phyloP scores from a whole-genome alignment of 1,140 invertebrate genomes.

The Solenopsis invicta region DNA sequence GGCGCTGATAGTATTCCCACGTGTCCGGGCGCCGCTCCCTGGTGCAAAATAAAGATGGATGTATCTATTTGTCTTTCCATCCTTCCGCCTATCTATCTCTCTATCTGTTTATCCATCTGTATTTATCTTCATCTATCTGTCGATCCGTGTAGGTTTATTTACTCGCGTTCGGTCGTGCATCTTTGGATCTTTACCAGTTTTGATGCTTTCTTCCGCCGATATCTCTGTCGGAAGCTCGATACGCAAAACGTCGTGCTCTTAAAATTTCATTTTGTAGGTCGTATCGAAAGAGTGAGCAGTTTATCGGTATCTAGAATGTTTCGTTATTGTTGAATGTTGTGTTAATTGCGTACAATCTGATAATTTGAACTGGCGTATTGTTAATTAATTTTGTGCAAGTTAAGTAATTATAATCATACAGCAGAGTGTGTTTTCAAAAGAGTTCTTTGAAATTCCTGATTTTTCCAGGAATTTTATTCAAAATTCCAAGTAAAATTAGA shows the following conservation, averaged over 20 bases:
- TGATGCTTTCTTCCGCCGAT: slow-evolving; percentile 28
- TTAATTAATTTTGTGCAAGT: slow-evolving; percentile 6
- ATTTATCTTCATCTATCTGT: slow-evolving; percentile 63
- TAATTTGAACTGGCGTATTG: background rate
- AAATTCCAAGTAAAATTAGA: too few relatives aligned
- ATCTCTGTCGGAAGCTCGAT: background rate
- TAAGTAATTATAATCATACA: background rate
- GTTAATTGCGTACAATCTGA: background rate
- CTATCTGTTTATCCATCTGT: slow-evolving; percentile 58
- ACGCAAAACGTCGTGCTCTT: background rate
- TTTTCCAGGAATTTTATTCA: too few relatives aligned
- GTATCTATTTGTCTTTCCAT: slow-evolving; percentile 64
- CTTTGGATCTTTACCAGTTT: slow-evolving; percentile 40
- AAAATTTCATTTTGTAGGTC: background rate
- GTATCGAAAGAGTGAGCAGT: background rate
- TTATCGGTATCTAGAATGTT: background rate
- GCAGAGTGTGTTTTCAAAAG: too few relatives aligned
- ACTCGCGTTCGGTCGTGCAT: slow-evolving; percentile 28
- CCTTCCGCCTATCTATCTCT: slow-evolving; percentile 38
- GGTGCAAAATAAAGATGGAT: slow-evolving; percentile 59
- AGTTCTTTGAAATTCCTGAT: too few relatives aligned
- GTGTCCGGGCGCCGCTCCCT: slow-evolving; percentile 21
- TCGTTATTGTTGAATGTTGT: background rate
- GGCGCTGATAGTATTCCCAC: slow-evolving; percentile 46
- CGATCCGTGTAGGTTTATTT: slow-evolving; percentile 49